These are phyloP conservation scores for Lytechinus variegatus DNA, from an alignment of 35 echinoderm and acorn worm genomes.

Conservation along the genomic window DNA sequence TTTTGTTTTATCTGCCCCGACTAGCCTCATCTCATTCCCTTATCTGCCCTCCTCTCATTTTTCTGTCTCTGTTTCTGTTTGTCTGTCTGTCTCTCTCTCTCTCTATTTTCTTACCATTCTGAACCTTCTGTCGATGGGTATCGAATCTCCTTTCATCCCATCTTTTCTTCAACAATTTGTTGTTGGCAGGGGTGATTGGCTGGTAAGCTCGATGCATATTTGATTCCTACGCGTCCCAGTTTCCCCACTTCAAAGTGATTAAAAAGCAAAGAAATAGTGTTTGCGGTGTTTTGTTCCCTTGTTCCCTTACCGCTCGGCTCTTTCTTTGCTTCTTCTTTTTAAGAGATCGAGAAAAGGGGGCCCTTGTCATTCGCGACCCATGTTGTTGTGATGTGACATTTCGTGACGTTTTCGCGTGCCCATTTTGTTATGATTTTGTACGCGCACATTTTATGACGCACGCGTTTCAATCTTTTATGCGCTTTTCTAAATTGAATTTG, in stretches of 20 bases:
- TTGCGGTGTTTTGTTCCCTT: neutral
- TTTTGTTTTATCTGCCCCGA: no score
- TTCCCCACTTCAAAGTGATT: neutral
- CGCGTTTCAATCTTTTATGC: neutral
- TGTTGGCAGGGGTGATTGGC: constrained; percentile 97
- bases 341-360: neutral
- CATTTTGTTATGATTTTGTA: constrained; percentile 23
- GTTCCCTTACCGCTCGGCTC: neutral
- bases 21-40: no score
- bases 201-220: constrained; percentile 96
- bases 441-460: neutral
- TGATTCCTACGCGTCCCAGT: neutral
- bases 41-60: neutral
- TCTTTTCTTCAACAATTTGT: constrained; percentile 92
- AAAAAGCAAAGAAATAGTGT: constrained; percentile 21
- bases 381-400: neutral
- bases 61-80: neutral
- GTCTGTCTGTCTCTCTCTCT: neutral
- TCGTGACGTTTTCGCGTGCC: neutral
- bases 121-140: constrained; percentile 86
- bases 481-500: neutral
- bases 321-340: neutral
- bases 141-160: constrained; percentile 97
- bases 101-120: constrained; percentile 76
- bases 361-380: neutral